Percentiles rank a stretch among this genome's conserved stretches.
These are phyloP conservation scores for Electrophaes corylata DNA, from an alignment of 2,888 invertebrate genomes.

Conservation along the genomic window DNA sequence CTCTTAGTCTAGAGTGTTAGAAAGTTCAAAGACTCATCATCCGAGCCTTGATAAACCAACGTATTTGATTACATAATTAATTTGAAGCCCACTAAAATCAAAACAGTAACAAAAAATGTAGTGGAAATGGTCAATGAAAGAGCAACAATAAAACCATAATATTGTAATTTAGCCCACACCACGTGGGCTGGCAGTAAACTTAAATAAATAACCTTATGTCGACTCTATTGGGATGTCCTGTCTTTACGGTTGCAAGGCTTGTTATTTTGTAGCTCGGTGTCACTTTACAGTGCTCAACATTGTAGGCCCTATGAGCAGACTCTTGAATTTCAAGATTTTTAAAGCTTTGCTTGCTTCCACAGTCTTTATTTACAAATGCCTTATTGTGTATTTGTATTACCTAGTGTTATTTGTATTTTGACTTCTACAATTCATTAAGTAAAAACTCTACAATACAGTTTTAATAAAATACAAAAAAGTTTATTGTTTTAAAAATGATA, in stretches of 20 bases:
- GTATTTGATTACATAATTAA: slow-evolving; percentile 11
- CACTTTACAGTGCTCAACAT: slow-evolving; percentile 30
- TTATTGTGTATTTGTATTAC: too few species aligned
- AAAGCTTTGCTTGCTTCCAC: neutral
- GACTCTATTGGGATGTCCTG: slow-evolving; percentile 81
- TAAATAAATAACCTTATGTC: slow-evolving; percentile 82
- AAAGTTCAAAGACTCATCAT: slow-evolving; percentile 10
- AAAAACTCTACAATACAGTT: too few species aligned
- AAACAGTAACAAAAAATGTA: slow-evolving; percentile 35
- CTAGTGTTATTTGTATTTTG: neutral
- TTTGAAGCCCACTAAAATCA: slow-evolving; percentile 36
- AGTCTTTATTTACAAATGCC: too few species aligned
- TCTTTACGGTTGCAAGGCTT: slow-evolving; percentile 51
- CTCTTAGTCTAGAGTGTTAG: neutral
- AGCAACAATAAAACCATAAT: slow-evolving; percentile 71
- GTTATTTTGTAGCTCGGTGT: slow-evolving; percentile 43
- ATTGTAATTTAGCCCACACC: slow-evolving; percentile 61
- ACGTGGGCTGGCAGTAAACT: slow-evolving; percentile 80
- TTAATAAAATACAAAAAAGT: too few species aligned
- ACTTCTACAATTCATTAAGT: neutral
- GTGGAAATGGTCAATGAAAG: slow-evolving; percentile 68
- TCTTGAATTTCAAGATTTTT: slow-evolving; percentile 4
- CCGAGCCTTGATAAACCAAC: slow-evolving; percentile 21
- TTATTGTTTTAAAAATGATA: too few species aligned
- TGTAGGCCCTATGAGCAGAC: slow-evolving; percentile 17